Evolutionary conservation across 1,140 invertebrate genomes (phyloP).

Genomic region (Hypsibius dujardini): DNA sequence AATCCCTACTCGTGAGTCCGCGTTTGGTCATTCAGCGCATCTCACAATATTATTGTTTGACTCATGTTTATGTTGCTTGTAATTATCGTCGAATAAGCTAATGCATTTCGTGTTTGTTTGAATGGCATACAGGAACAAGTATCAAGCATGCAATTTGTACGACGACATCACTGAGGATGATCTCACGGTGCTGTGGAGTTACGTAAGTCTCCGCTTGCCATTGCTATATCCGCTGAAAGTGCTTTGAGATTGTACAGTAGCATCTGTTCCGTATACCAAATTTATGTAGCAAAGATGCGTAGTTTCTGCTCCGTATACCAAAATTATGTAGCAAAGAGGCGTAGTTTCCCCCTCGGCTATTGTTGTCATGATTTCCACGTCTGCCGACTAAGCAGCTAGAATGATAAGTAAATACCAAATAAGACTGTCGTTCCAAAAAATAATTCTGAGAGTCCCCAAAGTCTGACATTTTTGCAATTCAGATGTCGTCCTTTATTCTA

Average conservation of each 20-base stretch:
- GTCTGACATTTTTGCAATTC: too few relatives aligned
- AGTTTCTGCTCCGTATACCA: background rate
- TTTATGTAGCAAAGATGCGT: background rate
- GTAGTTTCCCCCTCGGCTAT: too few relatives aligned
- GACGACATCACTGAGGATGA: conserved; percentile 16
- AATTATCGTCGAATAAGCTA: too few relatives aligned
- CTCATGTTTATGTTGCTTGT: background rate
- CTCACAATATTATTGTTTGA: background rate
- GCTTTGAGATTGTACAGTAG: too few relatives aligned
- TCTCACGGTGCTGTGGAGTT: background rate
- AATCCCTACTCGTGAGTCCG: background rate
- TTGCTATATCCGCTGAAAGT: too few relatives aligned
- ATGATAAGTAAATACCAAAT: too few relatives aligned
- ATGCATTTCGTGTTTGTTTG: background rate
- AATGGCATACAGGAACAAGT: background rate
- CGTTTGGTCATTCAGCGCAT: background rate
- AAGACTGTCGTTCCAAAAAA: too few relatives aligned
- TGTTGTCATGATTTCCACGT: too few relatives aligned
- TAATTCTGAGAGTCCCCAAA: too few relatives aligned
- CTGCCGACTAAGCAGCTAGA: too few relatives aligned
- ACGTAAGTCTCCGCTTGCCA: background rate
- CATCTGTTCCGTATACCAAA: background rate
- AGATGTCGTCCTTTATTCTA: too few relatives aligned
- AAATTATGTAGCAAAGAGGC: conserved; percentile 3
- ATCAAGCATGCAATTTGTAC: background rate